phyloP scores from a whole-genome alignment of 2,113 vertebrate species.

The Lepus timidus region DNA sequence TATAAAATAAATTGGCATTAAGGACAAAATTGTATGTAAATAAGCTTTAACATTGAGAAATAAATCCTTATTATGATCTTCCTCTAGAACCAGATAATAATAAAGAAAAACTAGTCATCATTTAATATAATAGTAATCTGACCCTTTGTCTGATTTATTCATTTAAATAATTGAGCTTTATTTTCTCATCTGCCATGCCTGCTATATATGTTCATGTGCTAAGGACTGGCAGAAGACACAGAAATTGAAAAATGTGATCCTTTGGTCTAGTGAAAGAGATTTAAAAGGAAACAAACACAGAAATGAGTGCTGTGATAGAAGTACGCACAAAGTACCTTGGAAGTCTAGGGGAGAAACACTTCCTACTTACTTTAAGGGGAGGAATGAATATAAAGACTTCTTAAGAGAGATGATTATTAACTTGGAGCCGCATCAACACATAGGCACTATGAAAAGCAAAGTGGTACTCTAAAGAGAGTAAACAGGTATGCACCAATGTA shows the following conservation, averaged over 20 bases:
- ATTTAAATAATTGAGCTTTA: not conserved
- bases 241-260: not conserved
- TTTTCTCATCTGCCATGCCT: not conserved
- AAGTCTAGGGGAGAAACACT: not conserved
- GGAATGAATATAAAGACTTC: not conserved
- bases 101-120: not conserved
- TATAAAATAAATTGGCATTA: not conserved
- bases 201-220: not conserved
- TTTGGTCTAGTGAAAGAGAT: not conserved
- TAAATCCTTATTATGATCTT: not conserved
- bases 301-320: not conserved
- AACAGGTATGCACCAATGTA: not conserved
- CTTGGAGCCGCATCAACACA: not conserved
- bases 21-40: not conserved
- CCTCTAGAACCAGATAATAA: not conserved
- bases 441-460: not conserved
- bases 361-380: not conserved
- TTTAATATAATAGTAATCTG: not conserved
- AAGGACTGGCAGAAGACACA: not conserved
- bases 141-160: not conserved
- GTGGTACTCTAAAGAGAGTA: not conserved
- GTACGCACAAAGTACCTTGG: not conserved
- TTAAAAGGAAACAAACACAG: not conserved
- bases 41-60: not conserved
- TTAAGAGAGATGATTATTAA: not conserved